A percentile compares a stretch with the other conserved stretches of the same genome.
Evolutionary conservation across 1,140 invertebrate species (phyloP).

Genomic region (Tyrophagus putrescentiae): DNA sequence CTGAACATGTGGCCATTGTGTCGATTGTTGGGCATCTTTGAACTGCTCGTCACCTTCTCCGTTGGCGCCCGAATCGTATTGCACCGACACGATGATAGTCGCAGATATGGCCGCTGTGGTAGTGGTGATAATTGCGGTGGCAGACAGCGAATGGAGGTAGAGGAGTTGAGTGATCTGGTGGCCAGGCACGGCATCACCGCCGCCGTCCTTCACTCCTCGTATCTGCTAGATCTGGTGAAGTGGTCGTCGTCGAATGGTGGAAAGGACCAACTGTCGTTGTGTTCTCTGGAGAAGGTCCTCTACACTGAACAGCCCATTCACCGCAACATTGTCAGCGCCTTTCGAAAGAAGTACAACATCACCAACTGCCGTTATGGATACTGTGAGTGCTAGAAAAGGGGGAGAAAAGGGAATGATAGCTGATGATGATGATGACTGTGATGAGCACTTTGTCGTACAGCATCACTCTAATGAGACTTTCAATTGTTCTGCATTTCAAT

Average conservation of each 20-base stretch:
- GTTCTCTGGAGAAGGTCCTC: background rate
- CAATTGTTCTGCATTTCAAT: too few relatives aligned
- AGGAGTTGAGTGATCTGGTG: background rate
- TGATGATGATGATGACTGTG: too few relatives aligned
- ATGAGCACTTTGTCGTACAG: too few relatives aligned
- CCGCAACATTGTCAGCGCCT: background rate
- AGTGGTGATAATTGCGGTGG: too few relatives aligned
- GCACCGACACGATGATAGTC: background rate
- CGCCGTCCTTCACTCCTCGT: background rate
- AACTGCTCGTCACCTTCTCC: background rate
- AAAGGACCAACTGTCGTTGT: background rate
- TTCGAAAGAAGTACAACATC: background rate
- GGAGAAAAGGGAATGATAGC: too few relatives aligned
- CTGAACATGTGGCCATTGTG: background rate
- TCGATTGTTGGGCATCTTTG: background rate
- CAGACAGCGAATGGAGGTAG: background rate
- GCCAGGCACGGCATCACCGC: background rate
- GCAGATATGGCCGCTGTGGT: too few relatives aligned
- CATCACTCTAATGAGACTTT: too few relatives aligned
- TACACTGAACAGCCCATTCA: background rate
- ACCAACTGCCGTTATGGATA: background rate
- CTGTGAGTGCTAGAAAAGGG: background rate
- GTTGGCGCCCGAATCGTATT: background rate
- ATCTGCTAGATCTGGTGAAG: slow-evolving; percentile 1
- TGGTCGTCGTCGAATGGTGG: too few relatives aligned